These are phyloP conservation scores for Alloplasta piceator DNA, from an alignment of 2,888 invertebrate species.

Conservation along the genomic window DNA sequence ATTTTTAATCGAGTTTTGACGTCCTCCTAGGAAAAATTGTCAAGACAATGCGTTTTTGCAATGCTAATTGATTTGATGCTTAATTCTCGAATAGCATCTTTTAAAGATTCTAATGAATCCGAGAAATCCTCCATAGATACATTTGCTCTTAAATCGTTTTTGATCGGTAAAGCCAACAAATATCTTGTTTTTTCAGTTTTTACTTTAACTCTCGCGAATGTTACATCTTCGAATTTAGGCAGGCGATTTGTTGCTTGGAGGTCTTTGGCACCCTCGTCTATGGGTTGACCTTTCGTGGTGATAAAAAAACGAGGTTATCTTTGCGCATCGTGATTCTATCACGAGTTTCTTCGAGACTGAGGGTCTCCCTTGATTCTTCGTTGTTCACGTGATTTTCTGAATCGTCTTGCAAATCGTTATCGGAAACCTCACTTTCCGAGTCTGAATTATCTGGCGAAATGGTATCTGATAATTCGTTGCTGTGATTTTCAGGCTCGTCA, in stretches of 20 bases:
- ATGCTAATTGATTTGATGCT: no score
- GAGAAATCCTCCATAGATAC: slow-evolving; percentile 11
- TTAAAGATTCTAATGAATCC: slow-evolving; percentile 27
- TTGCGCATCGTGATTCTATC: slow-evolving; percentile 37
- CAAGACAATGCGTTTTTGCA: background rate
- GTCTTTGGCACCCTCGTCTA: slow-evolving; percentile 12
- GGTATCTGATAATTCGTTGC: no score
- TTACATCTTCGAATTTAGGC: background rate
- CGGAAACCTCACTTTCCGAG: no score
- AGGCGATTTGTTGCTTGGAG: background rate
- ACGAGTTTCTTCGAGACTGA: slow-evolving; percentile 12
- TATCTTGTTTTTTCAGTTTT: background rate
- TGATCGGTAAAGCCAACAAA: slow-evolving; percentile 20
- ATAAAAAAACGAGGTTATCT: slow-evolving; percentile 26
- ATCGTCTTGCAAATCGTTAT: no score
- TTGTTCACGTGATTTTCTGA: no score
- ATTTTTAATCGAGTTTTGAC: no score
- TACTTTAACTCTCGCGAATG: background rate
- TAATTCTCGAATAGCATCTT: no score
- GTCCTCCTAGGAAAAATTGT: no score
- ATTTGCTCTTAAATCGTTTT: slow-evolving; percentile 14
- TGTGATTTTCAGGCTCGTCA: no score
- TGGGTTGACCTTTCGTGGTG: background rate
- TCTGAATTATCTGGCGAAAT: no score
- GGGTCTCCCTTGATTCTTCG: no score